These are phyloP conservation scores for Ptychoptera albimana DNA, from an alignment of 2,888 invertebrate species.

Conservation along the genomic window DNA sequence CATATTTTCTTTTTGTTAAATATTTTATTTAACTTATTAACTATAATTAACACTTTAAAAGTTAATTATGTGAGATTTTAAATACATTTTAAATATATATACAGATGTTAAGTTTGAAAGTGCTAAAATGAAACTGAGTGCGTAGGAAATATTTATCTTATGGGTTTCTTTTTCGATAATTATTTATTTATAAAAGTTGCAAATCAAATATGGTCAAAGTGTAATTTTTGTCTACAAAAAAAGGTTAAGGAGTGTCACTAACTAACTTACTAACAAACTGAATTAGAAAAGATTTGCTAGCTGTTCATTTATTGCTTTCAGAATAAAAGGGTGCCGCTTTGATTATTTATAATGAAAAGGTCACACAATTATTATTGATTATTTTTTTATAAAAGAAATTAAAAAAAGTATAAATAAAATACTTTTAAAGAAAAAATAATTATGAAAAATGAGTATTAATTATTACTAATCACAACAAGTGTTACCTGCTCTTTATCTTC, in stretches of 20 bases:
- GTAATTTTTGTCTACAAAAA: no score
- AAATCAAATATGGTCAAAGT: no score
- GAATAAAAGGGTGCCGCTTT: background rate
- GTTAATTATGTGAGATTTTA: no score
- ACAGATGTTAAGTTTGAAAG: no score
- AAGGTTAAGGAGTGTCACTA: constrained; percentile 15
- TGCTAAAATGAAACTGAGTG: no score
- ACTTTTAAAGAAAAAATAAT: background rate
- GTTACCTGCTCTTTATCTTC: constrained; percentile 87
- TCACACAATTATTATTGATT: background rate
- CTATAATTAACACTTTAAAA: no score
- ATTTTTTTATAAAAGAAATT: background rate
- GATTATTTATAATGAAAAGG: background rate
- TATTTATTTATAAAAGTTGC: no score
- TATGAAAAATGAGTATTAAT: background rate
- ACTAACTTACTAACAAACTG: constrained; percentile 25
- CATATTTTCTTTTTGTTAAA: no score
- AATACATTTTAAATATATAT: no score
- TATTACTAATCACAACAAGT: constrained; percentile 3
- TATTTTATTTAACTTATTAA: no score
- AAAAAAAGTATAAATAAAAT: constrained; percentile 1
- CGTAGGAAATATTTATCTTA: no score
- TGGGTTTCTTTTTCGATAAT: no score
- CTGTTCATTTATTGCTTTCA: background rate
- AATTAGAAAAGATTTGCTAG: constrained; percentile 5